Evolutionary conservation across 2,113 vertebrate genomes (phyloP).

Genomic region (Gobio gobio): DNA sequence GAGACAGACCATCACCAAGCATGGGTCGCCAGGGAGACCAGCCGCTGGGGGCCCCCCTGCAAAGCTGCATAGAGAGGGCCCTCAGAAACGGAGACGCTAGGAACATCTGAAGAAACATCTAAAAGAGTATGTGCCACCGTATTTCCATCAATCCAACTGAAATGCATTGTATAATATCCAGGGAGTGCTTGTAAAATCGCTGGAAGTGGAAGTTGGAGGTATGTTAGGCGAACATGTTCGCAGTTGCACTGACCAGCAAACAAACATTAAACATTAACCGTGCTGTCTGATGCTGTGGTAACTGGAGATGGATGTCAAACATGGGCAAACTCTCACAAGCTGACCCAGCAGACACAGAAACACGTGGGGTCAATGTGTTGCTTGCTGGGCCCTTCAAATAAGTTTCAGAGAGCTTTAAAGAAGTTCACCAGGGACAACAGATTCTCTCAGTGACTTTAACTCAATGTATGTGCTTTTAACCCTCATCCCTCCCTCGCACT

Average conservation of each 20-base stretch:
- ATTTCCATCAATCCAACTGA: neutral
- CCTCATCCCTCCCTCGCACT: no score
- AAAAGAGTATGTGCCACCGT: neutral
- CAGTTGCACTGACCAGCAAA: constrained; percentile 60
- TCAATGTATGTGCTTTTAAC: neutral
- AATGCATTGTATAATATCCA: neutral
- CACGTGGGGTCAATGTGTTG: neutral
- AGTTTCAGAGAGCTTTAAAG: neutral
- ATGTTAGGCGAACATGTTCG: constrained; percentile 49
- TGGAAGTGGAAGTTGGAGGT: constrained; percentile 27
- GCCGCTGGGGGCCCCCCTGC: constrained; percentile 39
- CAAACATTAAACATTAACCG: constrained; percentile 75
- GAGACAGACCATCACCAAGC: constrained; percentile 66
- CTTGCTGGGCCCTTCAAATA: neutral
- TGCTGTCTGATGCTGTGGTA: constrained; percentile 57
- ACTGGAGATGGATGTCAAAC: constrained; percentile 54
- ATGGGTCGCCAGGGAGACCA: constrained; percentile 66
- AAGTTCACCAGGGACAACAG: neutral
- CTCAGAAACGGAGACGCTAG: neutral
- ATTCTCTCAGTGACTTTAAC: neutral
- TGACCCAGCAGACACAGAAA: neutral
- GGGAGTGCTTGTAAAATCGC: neutral
- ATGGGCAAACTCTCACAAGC: constrained; percentile 28
- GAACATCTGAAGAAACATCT: neutral
- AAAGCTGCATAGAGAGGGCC: constrained; percentile 3